Evolutionary conservation across 2,888 invertebrate genomes (phyloP).

Genomic region (Carpatolechia fugitivella): DNA sequence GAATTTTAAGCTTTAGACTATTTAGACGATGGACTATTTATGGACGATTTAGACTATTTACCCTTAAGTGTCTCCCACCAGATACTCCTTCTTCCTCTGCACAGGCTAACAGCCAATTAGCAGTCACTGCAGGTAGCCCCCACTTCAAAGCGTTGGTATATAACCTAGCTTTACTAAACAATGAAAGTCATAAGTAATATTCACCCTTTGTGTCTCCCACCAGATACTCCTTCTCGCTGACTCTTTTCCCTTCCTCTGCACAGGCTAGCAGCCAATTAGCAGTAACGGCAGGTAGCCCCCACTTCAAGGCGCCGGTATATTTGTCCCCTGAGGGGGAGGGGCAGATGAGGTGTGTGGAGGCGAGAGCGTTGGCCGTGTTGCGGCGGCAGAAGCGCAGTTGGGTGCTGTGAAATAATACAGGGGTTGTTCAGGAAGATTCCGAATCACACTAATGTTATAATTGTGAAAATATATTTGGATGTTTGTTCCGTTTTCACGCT

Average conservation of each 20-base stretch:
- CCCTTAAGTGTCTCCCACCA: slow-evolving; percentile 83
- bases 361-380: slow-evolving; percentile 68
- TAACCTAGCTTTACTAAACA: too few relatives aligned
- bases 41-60: too few relatives aligned
- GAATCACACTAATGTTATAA: too few relatives aligned
- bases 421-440: not conserved
- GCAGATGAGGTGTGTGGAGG: slow-evolving; percentile 90
- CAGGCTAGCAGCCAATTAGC: slow-evolving; percentile 89
- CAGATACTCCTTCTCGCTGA: slow-evolving; percentile 77
- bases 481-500: too few relatives aligned
- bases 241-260: slow-evolving; percentile 72
- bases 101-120: slow-evolving; percentile 88
- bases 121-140: slow-evolving; percentile 88
- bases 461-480: too few relatives aligned
- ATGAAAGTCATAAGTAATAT: too few relatives aligned
- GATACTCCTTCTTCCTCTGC: slow-evolving; percentile 72
- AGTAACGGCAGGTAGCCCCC: slow-evolving; percentile 90
- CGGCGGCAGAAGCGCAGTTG: slow-evolving; percentile 70
- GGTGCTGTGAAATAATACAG: slow-evolving; percentile 38
- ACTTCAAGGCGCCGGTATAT: slow-evolving; percentile 89
- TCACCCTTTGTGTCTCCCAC: slow-evolving; percentile 79
- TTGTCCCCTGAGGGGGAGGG: slow-evolving; percentile 87
- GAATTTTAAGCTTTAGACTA: too few relatives aligned
- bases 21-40: too few relatives aligned
- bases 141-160: slow-evolving; percentile 91